These are phyloP conservation scores for Scolopax bukidnonensis DNA, from an alignment of 2,797 vertebrate species.

Conservation along the genomic window DNA sequence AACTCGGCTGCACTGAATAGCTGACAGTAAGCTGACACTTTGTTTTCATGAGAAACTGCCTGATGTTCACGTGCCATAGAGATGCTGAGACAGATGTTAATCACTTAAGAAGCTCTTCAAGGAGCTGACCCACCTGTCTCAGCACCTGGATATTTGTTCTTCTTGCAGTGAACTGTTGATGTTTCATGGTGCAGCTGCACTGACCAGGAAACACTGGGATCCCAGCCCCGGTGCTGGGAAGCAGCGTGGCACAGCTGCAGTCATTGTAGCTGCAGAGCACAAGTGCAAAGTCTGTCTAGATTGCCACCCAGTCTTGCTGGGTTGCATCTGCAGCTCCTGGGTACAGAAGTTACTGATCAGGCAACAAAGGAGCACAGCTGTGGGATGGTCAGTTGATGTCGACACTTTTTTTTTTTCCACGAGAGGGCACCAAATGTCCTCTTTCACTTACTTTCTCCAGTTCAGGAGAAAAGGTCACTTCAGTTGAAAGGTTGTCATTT, in stretches of 20 bases:
- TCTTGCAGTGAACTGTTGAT: not conserved
- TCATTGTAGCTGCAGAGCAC: not conserved
- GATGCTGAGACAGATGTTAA: not conserved
- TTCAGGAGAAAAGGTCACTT: not conserved
- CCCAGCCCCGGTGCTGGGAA: not conserved
- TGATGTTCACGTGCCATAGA: not conserved
- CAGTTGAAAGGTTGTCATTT: not conserved
- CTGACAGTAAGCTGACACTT: not conserved
- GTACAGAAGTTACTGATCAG: accelerated
- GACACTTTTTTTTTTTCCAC: not conserved
- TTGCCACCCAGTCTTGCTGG: not conserved
- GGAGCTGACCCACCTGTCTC: not conserved
- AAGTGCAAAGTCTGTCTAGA: not conserved
- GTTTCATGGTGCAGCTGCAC: not conserved
- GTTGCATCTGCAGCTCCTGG: not conserved
- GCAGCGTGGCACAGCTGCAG: not conserved
- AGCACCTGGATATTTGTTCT: not conserved
- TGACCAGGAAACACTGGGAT: too few species aligned
- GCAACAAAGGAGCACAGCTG: too few species aligned
- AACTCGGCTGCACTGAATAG: not conserved
- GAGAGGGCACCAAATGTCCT: not conserved
- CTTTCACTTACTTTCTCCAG: not conserved
- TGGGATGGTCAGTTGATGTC: not conserved
- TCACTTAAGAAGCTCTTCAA: not conserved
- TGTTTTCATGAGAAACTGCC: not conserved